phyloP scores from a whole-genome alignment of 2,797 vertebrate genomes.

The Hoplostethus mediterraneus region DNA sequence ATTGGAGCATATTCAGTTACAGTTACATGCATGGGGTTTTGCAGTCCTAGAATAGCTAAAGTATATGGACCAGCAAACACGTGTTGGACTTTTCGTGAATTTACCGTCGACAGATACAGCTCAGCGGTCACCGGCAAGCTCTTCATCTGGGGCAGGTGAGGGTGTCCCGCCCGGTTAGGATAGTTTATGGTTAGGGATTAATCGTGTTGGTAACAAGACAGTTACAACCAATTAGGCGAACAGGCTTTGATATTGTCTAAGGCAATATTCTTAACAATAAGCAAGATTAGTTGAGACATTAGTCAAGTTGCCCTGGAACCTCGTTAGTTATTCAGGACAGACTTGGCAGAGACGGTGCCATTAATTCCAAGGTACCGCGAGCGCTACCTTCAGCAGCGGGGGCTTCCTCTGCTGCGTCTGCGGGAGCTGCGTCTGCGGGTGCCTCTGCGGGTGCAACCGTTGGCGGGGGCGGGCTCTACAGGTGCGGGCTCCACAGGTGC shows the following conservation, averaged over 20 bases:
- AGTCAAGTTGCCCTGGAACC: neutral
- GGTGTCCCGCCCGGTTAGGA: no score
- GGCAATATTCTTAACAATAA: neutral
- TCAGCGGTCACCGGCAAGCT: no score
- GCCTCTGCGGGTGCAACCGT: slow-evolving; percentile 31
- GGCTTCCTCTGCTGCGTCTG: slow-evolving; percentile 32
- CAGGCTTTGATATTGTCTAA: no score
- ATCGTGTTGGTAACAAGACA: neutral
- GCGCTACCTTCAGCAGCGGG: slow-evolving; percentile 48
- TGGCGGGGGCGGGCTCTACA: neutral
- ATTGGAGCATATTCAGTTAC: no score
- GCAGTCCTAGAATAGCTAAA: no score
- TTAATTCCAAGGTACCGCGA: slow-evolving; percentile 53
- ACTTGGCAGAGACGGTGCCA: neutral
- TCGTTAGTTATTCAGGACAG: neutral
- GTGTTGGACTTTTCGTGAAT: no score
- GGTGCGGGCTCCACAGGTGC: neutral
- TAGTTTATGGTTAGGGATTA: neutral
- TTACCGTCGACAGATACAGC: no score
- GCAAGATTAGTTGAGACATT: neutral
- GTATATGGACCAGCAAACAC: no score
- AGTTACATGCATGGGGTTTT: no score
- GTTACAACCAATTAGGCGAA: neutral
- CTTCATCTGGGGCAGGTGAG: no score
- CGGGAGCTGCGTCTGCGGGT: slow-evolving; percentile 17